These are phyloP conservation scores for Gambelia wislizenii DNA, from an alignment of 2,797 vertebrate species.

Conservation along the genomic window DNA sequence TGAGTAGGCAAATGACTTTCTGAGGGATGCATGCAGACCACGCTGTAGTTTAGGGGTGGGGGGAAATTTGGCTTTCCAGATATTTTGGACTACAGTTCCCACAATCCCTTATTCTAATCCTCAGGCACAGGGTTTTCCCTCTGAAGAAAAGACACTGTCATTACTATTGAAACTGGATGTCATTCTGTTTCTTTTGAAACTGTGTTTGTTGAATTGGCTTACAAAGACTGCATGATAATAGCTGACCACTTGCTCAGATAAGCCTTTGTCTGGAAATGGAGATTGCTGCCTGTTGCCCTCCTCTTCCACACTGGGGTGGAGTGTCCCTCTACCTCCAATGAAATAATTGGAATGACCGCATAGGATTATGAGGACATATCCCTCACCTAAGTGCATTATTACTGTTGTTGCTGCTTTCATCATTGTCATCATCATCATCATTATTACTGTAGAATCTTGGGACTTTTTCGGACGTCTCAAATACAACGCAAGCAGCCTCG, in stretches of 20 bases:
- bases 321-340: background rate
- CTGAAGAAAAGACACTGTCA: background rate
- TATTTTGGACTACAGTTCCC: background rate
- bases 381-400: background rate
- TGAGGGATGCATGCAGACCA: background rate
- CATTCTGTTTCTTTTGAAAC: background rate
- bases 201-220: background rate
- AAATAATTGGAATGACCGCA: constrained; percentile 17
- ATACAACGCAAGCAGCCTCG: no score
- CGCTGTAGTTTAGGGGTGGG: background rate
- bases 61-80: background rate
- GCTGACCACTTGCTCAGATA: background rate
- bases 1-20: background rate
- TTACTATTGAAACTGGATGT: no score
- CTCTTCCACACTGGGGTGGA: background rate
- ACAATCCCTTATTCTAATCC: background rate
- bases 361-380: background rate
- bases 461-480: no score
- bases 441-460: background rate
- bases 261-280: no score
- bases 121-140: background rate
- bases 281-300: background rate
- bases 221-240: background rate
- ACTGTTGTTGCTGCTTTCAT: background rate
- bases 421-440: background rate